Evolutionary conservation across 2,113 vertebrate species (phyloP).

Genomic region (Gobius niger): DNA sequence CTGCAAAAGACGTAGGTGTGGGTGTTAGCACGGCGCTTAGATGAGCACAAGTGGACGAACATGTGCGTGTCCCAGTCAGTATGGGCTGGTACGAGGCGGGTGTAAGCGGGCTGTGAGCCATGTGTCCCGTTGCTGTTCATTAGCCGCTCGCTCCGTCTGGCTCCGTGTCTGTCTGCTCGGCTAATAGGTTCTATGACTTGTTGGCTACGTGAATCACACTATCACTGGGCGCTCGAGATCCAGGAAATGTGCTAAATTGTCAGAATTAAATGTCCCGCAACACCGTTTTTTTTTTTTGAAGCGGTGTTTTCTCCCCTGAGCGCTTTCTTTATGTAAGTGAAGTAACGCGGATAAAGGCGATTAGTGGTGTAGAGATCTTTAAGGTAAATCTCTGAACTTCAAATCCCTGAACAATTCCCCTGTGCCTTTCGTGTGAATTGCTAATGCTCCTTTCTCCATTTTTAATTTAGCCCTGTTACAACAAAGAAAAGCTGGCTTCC

Average conservation of each 20-base stretch:
- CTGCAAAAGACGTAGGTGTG: neutral
- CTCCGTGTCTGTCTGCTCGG: slow-evolving; percentile 40
- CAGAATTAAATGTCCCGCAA: slow-evolving; percentile 46
- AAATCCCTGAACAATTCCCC: slow-evolving; percentile 52
- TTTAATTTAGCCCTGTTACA: slow-evolving; percentile 21
- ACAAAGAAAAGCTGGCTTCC: slow-evolving; percentile 6
- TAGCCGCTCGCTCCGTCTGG: slow-evolving; percentile 46
- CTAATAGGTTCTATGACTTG: slow-evolving; percentile 54
- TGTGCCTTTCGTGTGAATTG: slow-evolving; percentile 44
- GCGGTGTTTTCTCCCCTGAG: slow-evolving; percentile 15
- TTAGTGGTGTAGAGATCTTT: slow-evolving; percentile 24
- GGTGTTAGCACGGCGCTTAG: neutral
- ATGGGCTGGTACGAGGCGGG: slow-evolving; percentile 20
- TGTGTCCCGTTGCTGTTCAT: slow-evolving; percentile 53
- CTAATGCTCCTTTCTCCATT: slow-evolving; percentile 37
- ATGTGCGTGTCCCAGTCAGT: neutral
- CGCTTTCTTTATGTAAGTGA: slow-evolving; percentile 23
- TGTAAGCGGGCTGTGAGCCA: slow-evolving; percentile 32
- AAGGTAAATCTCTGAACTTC: slow-evolving; percentile 36
- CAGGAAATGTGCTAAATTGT: slow-evolving; percentile 49
- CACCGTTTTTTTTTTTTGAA: slow-evolving; percentile 28
- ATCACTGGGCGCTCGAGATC: slow-evolving; percentile 42
- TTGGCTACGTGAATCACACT: slow-evolving; percentile 39
- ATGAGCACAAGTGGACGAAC: neutral
- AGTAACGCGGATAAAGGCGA: slow-evolving; percentile 18